Evolutionary conservation across 1,140 invertebrate genomes (phyloP).

Genomic region (Aporrectodea caliginosa): DNA sequence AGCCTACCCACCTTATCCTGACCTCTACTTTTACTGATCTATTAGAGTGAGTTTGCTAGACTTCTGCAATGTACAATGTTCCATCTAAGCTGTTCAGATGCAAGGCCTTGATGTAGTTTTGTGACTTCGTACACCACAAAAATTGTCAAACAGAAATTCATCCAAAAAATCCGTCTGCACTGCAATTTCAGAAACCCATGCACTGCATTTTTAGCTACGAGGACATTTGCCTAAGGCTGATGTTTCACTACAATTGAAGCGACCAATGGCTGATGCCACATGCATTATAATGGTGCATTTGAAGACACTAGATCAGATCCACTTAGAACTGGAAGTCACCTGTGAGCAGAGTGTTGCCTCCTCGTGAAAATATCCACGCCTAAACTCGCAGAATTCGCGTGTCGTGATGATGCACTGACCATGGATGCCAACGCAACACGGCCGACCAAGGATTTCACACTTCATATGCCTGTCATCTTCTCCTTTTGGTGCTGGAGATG

Average conservation of each 20-base stretch:
- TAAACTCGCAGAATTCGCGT: constrained; percentile 94
- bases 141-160: background rate
- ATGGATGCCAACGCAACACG: constrained; percentile 92
- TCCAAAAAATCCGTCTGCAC: background rate
- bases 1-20: too few relatives aligned
- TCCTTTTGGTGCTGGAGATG: constrained; percentile 28
- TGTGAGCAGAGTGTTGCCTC: constrained; percentile 97
- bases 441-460: constrained; percentile 91
- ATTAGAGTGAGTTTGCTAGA: too few relatives aligned
- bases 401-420: constrained; percentile 95
- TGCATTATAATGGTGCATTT: background rate
- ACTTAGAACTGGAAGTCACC: constrained; percentile 57
- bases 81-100: too few relatives aligned
- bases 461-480: constrained; percentile 73
- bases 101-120: too few relatives aligned
- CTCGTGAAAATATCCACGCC: constrained; percentile 93
- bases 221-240: too few relatives aligned
- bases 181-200: too few relatives aligned
- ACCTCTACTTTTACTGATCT: too few relatives aligned
- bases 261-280: background rate
- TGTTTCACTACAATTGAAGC: background rate
- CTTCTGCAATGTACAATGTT: too few relatives aligned
- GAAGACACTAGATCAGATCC: background rate
- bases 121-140: too few relatives aligned
- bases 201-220: too few relatives aligned